phyloP scores from a whole-genome alignment of 1,140 invertebrate genomes.

The Caenorhabditis tropicalis region DNA sequence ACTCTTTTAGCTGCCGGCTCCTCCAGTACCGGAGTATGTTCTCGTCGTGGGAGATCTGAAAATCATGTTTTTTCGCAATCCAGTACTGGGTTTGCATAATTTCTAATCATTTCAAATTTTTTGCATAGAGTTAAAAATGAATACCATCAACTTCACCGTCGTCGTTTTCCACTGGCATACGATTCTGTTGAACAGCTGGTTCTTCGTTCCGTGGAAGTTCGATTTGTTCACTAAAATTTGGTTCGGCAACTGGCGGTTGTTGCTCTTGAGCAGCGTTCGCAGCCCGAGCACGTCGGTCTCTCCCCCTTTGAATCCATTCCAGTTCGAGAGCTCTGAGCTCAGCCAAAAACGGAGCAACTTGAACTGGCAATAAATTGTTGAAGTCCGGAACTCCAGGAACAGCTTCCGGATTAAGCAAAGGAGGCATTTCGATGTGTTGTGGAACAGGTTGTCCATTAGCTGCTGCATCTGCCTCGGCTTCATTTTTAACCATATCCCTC shows the following conservation, averaged over 20 bases:
- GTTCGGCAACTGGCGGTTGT: too few relatives aligned
- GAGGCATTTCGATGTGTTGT: background rate
- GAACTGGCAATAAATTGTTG: background rate
- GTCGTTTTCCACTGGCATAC: background rate
- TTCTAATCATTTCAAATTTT: too few relatives aligned
- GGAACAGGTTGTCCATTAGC: background rate
- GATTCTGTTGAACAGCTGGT: background rate
- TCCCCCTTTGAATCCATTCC: slow-evolving; percentile 14
- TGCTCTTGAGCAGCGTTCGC: background rate
- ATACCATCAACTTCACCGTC: too few relatives aligned
- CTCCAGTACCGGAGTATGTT: background rate
- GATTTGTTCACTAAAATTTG: too few relatives aligned
- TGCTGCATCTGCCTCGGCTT: background rate
- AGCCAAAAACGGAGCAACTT: background rate
- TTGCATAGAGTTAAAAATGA: too few relatives aligned
- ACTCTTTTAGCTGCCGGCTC: background rate
- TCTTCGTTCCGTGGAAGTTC: background rate
- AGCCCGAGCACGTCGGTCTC: background rate
- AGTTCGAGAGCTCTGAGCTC: background rate
- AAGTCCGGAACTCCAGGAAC: background rate
- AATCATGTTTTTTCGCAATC: too few relatives aligned
- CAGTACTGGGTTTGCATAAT: background rate
- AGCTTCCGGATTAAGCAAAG: background rate
- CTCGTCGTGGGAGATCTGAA: background rate
- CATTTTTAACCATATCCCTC: background rate